Conservation (phyloP, 2,888 invertebrate species). For the Ditylenchus weischeri region DNA sequence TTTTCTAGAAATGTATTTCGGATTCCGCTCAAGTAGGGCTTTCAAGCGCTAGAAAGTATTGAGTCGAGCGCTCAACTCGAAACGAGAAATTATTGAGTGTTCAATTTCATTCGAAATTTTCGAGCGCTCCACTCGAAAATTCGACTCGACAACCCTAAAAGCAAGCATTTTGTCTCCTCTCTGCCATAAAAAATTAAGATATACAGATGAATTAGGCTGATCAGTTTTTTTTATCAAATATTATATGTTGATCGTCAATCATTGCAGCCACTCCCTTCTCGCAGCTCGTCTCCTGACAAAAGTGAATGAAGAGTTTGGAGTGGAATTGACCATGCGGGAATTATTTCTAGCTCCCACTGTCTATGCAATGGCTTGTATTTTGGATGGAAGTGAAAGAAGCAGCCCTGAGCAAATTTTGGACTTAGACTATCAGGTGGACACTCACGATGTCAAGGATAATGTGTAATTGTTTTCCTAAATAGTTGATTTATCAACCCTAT, state of each 20-base stretch:
- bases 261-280: constrained; percentile 60
- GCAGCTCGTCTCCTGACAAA: constrained; percentile 59
- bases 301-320: constrained; percentile 52
- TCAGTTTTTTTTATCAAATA: too few species aligned
- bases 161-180: too few species aligned
- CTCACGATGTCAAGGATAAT: constrained; percentile 55
- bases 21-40: too few species aligned
- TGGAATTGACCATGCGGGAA: constrained; percentile 58
- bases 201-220: too few species aligned
- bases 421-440: constrained; percentile 58
- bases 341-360: constrained; percentile 60
- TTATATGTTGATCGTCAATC: neutral
- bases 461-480: constrained; percentile 30
- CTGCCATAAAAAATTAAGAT: too few species aligned
- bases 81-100: too few species aligned
- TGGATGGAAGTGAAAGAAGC: constrained; percentile 50
- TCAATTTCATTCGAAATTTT: too few species aligned
- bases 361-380: constrained; percentile 54
- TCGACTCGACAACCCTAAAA: too few species aligned
- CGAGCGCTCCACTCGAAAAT: too few species aligned
- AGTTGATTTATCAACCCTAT: neutral
- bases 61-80: too few species aligned
- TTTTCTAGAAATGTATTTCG: too few species aligned
- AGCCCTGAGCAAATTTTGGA: constrained; percentile 48
- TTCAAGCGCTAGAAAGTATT: too few species aligned